These are phyloP conservation scores for Pampus argenteus DNA, from an alignment of 2,797 vertebrate genomes.

Conservation along the genomic window DNA sequence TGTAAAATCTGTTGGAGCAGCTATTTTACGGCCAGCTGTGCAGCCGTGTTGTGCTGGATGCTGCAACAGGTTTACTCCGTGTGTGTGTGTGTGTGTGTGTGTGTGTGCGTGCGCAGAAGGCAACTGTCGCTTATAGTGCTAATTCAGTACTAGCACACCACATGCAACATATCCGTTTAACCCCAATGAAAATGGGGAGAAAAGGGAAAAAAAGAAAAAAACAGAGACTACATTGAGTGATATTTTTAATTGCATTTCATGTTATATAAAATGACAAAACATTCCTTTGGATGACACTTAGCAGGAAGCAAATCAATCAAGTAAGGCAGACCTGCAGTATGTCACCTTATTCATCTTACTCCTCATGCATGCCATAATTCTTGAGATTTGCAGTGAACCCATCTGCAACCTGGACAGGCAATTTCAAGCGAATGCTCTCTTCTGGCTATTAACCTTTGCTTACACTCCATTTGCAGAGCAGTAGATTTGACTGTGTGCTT, in stretches of 20 bases:
- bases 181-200: no score
- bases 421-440: slow-evolving; percentile 49
- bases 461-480: slow-evolving; percentile 57
- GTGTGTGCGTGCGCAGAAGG: slow-evolving; percentile 46
- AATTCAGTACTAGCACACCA: slow-evolving; percentile 3
- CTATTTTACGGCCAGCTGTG: slow-evolving; percentile 21
- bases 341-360: slow-evolving; percentile 11
- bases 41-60: slow-evolving; percentile 28
- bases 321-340: neutral
- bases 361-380: slow-evolving; percentile 30
- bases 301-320: neutral
- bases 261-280: slow-evolving; percentile 9
- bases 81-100: no score
- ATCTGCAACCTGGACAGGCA: slow-evolving; percentile 55
- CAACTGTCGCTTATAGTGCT: slow-evolving; percentile 9
- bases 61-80: slow-evolving; percentile 74
- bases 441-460: slow-evolving; percentile 74
- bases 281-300: slow-evolving; percentile 16
- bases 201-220: no score
- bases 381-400: slow-evolving; percentile 45
- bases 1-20: neutral
- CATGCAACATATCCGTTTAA: neutral
- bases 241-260: neutral
- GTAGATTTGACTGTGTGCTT: slow-evolving; percentile 32
- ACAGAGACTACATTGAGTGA: neutral